phyloP scores from a whole-genome alignment of 2,888 invertebrate species.

The Ornithoptera alexandrae region DNA sequence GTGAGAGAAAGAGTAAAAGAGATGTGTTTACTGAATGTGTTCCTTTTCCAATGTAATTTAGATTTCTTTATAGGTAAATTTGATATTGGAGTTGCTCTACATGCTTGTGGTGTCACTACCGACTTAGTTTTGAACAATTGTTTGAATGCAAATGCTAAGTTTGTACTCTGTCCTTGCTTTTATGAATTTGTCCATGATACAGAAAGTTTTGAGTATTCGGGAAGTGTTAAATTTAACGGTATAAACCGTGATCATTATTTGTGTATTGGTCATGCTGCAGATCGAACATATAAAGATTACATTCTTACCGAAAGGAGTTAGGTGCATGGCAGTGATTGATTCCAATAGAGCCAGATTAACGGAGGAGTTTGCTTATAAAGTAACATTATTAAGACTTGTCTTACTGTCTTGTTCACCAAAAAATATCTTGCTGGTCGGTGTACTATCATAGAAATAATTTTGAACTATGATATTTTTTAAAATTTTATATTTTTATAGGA shows the following conservation, averaged over 20 bases:
- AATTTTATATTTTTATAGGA: constrained; percentile 33
- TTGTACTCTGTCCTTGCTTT: constrained; percentile 96
- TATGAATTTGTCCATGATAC: constrained; percentile 93
- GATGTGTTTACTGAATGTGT: constrained; percentile 86
- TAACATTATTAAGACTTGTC: constrained; percentile 86
- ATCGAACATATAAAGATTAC: constrained; percentile 91
- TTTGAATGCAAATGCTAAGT: constrained; percentile 85
- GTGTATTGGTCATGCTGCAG: constrained; percentile 92
- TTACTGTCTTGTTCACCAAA: constrained; percentile 94
- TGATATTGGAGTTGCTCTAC: constrained; percentile 92
- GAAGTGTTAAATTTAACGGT: constrained; percentile 82
- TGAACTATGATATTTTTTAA: constrained; percentile 2
- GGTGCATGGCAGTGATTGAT: constrained; percentile 94
- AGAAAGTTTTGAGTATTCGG: constrained; percentile 89
- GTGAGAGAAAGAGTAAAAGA: constrained; percentile 85
- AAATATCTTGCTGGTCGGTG: constrained; percentile 91
- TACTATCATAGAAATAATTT: constrained; percentile 42
- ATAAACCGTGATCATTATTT: constrained; percentile 83
- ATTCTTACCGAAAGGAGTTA: constrained; percentile 85
- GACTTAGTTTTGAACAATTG: constrained; percentile 95
- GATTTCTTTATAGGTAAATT: constrained; percentile 91
- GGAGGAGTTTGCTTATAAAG: constrained; percentile 86
- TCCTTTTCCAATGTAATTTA: constrained; percentile 92
- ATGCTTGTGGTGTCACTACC: constrained; percentile 97
- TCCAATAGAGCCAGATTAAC: constrained; percentile 90